These are phyloP conservation scores for Orycteropus afer DNA, from an alignment of 2,113 vertebrate genomes.

Conservation along the genomic window DNA sequence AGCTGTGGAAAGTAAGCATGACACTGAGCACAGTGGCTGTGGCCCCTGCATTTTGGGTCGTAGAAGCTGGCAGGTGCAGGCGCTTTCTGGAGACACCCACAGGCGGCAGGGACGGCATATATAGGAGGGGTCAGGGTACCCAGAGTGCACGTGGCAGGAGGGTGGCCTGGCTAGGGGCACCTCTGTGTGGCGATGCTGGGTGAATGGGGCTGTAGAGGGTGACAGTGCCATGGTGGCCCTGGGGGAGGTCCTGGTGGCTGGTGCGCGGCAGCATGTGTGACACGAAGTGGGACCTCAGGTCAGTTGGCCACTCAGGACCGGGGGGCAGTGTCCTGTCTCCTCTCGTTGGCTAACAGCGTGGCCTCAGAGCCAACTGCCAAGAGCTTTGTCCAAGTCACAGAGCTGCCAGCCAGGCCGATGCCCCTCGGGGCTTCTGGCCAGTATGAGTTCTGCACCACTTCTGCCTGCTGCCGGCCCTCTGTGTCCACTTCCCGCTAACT, in stretches of 20 bases:
- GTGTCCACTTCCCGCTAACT: neutral
- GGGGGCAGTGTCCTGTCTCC: rapidly evolving
- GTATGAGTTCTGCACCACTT: rapidly evolving
- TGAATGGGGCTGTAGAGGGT: no score
- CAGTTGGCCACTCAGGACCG: no score
- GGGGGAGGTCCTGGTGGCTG: rapidly evolving
- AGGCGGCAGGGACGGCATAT: rapidly evolving
- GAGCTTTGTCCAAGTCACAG: rapidly evolving
- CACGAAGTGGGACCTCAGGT: neutral
- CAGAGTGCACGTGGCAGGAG: rapidly evolving
- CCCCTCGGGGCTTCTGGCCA: neutral
- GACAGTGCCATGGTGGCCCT: neutral
- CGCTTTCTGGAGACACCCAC: neutral
- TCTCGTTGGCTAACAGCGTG: neutral
- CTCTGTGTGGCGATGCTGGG: neutral
- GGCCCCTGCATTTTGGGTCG: neutral
- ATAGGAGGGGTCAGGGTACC: neutral
- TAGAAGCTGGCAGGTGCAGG: neutral
- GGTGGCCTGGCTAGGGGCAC: rapidly evolving
- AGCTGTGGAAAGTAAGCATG: rapidly evolving
- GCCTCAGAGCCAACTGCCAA: rapidly evolving
- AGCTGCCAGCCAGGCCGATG: neutral
- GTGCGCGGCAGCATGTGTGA: rapidly evolving
- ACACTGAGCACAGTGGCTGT: rapidly evolving
- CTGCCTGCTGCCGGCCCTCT: neutral